Percentiles rank a stretch among this genome's conserved stretches.
These are phyloP conservation scores for Lissonota sp. DNA, from an alignment of 2,888 invertebrate genomes.

Conservation along the genomic window DNA sequence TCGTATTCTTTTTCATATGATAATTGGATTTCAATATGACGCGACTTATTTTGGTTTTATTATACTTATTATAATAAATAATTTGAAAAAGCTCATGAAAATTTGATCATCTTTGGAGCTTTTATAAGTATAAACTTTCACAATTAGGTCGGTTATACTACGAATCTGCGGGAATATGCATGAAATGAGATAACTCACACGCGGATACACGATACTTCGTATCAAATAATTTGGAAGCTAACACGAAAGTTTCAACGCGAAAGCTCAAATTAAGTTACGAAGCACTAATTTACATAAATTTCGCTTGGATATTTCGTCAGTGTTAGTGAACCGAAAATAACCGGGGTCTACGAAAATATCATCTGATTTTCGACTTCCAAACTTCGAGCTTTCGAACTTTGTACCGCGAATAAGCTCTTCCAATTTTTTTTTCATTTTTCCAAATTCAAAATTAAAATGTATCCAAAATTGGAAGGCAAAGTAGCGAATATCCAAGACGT, in stretches of 20 bases:
- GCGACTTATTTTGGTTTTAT: too few relatives aligned
- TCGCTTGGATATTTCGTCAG: constrained; percentile 9
- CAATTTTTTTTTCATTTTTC: not conserved
- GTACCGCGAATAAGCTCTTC: too few relatives aligned
- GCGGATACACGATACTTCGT: constrained; percentile 7
- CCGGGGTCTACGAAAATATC: not conserved
- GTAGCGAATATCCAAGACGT: too few relatives aligned
- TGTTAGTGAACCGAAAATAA: constrained; percentile 9
- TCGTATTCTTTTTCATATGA: too few relatives aligned
- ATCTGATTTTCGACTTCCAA: not conserved
- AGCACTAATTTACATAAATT: constrained; percentile 7
- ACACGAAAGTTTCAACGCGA: not conserved
- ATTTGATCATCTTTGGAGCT: too few relatives aligned
- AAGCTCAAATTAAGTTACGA: constrained; percentile 22
- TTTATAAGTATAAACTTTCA: too few relatives aligned
- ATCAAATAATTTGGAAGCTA: constrained; percentile 24
- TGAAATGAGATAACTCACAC: not conserved
- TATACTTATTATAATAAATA: too few relatives aligned
- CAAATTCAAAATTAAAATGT: not conserved
- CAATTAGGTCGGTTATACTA: constrained; percentile 2
- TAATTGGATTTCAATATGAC: too few relatives aligned
- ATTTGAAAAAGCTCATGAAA: too few relatives aligned
- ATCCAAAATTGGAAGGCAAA: too few relatives aligned
- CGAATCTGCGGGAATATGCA: not conserved
- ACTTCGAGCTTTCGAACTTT: not conserved